Percentiles rank a stretch among this genome's conserved stretches.
Evolutionary conservation across 2,888 invertebrate genomes (phyloP).

Genomic region (Magallana nippona): DNA sequence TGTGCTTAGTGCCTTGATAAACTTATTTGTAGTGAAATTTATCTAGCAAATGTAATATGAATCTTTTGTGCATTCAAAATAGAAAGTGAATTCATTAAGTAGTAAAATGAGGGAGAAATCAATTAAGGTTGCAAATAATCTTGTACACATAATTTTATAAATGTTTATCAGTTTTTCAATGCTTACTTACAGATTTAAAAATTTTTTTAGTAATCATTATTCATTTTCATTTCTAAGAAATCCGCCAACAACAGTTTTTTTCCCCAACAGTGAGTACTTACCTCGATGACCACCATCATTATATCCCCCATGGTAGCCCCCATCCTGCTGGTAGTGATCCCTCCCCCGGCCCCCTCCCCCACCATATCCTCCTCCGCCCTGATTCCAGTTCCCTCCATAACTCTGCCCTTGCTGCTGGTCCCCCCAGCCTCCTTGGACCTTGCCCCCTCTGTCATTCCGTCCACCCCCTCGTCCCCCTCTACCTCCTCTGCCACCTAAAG

Average conservation of each 20-base stretch:
- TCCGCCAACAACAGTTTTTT: background rate
- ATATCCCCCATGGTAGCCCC: conserved; percentile 65
- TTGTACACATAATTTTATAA: too few species aligned
- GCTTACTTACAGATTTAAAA: too few species aligned
- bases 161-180: too few species aligned
- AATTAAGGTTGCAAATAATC: too few species aligned
- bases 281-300: conserved; percentile 52
- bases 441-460: conserved; percentile 64
- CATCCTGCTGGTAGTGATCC: conserved; percentile 73
- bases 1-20: too few species aligned
- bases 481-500: conserved; percentile 62
- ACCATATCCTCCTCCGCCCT: conserved; percentile 71
- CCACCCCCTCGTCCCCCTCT: conserved; percentile 72
- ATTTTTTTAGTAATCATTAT: too few species aligned
- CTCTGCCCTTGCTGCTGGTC: conserved; percentile 63
- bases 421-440: conserved; percentile 72
- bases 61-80: too few species aligned
- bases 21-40: too few species aligned
- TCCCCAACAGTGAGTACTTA: background rate
- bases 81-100: too few species aligned
- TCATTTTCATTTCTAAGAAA: too few species aligned
- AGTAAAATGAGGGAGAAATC: too few species aligned
- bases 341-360: conserved; percentile 66
- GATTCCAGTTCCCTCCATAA: conserved; percentile 73
- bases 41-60: too few species aligned